Percentiles rank a stretch among this genome's conserved stretches.
Conservation (phyloP, 2,113 vertebrate species). For the Leiothrix lutea region DNA sequence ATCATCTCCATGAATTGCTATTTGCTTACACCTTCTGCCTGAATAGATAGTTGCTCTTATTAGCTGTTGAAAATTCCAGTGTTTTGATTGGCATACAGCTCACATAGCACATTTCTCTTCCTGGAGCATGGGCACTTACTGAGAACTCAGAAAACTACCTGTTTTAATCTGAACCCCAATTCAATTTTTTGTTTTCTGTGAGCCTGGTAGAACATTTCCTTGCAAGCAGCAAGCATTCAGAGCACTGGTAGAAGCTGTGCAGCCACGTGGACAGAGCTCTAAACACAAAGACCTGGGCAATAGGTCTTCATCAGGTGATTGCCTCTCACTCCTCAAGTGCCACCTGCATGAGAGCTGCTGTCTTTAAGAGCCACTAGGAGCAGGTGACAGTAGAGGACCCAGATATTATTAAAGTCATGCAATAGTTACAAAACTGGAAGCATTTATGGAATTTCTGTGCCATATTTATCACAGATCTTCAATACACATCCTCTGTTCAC, state of each 20-base stretch:
- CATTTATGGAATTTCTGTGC: not conserved
- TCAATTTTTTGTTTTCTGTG: not conserved
- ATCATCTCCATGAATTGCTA: conserved; percentile 8
- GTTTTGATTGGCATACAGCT: not conserved
- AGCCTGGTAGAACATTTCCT: not conserved
- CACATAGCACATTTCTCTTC: not conserved
- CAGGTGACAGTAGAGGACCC: not conserved
- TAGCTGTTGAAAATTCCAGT: not conserved
- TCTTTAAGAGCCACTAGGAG: not conserved
- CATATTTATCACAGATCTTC: not conserved
- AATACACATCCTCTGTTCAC: too few relatives aligned
- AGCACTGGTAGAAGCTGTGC: not conserved
- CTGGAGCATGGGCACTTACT: not conserved
- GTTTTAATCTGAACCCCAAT: not conserved
- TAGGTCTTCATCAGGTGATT: rapidly evolving
- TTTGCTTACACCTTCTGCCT: not conserved
- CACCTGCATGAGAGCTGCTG: not conserved
- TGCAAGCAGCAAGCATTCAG: not conserved
- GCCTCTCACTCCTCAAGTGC: not conserved
- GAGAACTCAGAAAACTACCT: not conserved
- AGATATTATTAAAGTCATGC: not conserved
- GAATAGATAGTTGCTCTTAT: not conserved
- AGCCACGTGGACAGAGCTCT: not conserved
- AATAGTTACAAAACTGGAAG: not conserved
- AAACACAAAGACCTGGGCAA: not conserved